Percentiles rank a stretch among this genome's conserved stretches.
Conservation (phyloP, 2,113 vertebrate genomes). For the Peucedramus taeniatus region DNA sequence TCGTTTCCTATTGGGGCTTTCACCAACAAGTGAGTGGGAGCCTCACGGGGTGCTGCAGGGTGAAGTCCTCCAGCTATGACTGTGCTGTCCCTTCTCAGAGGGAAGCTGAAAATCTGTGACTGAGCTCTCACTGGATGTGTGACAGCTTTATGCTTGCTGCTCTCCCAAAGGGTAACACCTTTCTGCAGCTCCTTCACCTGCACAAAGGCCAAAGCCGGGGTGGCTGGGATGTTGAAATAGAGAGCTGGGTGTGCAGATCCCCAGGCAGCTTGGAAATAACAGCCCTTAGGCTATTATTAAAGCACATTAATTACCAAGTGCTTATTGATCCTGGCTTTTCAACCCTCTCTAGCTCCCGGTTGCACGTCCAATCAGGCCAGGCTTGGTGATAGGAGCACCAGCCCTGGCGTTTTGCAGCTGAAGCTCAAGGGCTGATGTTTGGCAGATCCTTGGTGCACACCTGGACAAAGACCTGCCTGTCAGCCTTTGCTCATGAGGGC, state of each 20-base stretch:
- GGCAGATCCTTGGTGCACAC: neutral
- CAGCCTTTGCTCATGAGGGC: neutral
- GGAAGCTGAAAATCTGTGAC: neutral
- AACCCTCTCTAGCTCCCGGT: neutral
- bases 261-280: neutral
- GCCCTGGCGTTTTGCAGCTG: neutral
- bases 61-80: neutral
- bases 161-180: rapidly evolving
- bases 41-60: neutral
- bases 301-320: slow-evolving; percentile 10
- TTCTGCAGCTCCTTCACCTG: neutral
- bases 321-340: neutral
- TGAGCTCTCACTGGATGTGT: rapidly evolving
- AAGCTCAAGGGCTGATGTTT: neutral
- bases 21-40: rapidly evolving
- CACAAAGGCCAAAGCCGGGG: neutral
- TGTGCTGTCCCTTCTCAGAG: neutral
- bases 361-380: neutral
- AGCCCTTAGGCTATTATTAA: slow-evolving; percentile 5
- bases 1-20: neutral
- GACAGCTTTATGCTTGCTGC: neutral
- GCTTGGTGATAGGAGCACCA: neutral
- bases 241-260: rapidly evolving
- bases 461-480: neutral
- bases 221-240: neutral